Conservation (phyloP, 1,140 invertebrate species). For the Archivesica marissinica region DNA sequence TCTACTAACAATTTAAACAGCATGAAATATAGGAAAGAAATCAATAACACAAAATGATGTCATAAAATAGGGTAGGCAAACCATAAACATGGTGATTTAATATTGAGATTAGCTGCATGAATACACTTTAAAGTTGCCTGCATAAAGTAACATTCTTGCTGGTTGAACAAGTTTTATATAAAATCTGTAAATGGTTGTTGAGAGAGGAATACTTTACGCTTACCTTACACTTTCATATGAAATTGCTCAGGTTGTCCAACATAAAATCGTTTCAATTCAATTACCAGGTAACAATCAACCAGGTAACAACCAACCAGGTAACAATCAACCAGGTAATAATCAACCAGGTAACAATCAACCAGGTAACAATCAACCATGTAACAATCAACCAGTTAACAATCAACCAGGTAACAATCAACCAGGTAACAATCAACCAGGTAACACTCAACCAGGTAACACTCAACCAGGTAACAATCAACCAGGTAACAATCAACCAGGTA, state of each 20-base stretch:
- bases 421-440: too few species aligned
- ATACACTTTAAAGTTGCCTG: neutral
- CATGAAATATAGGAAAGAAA: neutral
- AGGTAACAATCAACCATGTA: too few species aligned
- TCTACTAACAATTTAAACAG: neutral
- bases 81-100: neutral
- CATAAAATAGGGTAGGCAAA: conserved; percentile 1
- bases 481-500: too few species aligned
- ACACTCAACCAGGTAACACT: too few species aligned
- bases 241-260: neutral
- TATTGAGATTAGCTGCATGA: neutral
- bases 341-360: too few species aligned
- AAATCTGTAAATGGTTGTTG: neutral
- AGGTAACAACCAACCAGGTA: too few species aligned
- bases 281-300: too few species aligned
- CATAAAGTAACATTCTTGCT: neutral
- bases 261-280: neutral
- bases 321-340: too few species aligned
- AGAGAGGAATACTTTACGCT: neutral
- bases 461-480: too few species aligned
- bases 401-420: too few species aligned
- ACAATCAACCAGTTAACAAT: too few species aligned
- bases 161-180: neutral
- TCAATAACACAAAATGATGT: conserved; percentile 18
- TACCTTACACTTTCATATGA: neutral